Base-by-base conservation (phyloP, 2,888 invertebrate genomes). In the Eudiplozoon nipponicum region DNA sequence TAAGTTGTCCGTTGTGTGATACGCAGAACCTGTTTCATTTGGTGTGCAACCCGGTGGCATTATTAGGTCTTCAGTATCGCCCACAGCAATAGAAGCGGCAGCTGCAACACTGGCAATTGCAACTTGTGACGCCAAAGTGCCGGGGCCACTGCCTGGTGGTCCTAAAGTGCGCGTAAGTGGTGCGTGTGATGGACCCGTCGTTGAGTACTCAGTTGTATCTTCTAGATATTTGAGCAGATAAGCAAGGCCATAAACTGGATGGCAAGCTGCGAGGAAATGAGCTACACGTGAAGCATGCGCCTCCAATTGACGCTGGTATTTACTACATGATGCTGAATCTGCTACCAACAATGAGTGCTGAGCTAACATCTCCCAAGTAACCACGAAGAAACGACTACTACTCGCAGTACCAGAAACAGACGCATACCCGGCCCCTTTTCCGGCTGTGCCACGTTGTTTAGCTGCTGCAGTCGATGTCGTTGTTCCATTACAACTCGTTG, bases 211-310 rank as follows among this genome's bases (percentile, higher is more conserved):
- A 11, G 38, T 40, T 17, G 28, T 42, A 18, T 44, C 36, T 15
- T 34, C 20, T 26, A 40, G 29, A 22, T 41, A 36, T 23, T 37
- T 34, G 11, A 42, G 19, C 5, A 43, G 34, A 26, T 43, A 42
- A 7, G 28, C 19, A 9, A 43, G 38, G 4, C 39, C 39, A 23
- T 42, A 43, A 7, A 28, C 43, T 20, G 43, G 43, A 22, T 43
- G 43, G 21, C 43, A 43, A 11, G 43, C 34, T 11, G 28, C n/a
- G 3, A 43, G 42, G 34, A 43, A 43, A 26, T 43, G 43, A 23
- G 28, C 43, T 9, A 42, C 39, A 26, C 42, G 31, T 3, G 23
- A 7, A 5, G 34, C 33, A 28, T 43, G 43, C 20, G 22, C 33
- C 18, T 43, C 28, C 20, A 43, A 18, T n/a, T 34, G 20, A 21